phyloP scores from a whole-genome alignment of 1,140 invertebrate genomes.

The Plectrocnemia conspersa region DNA sequence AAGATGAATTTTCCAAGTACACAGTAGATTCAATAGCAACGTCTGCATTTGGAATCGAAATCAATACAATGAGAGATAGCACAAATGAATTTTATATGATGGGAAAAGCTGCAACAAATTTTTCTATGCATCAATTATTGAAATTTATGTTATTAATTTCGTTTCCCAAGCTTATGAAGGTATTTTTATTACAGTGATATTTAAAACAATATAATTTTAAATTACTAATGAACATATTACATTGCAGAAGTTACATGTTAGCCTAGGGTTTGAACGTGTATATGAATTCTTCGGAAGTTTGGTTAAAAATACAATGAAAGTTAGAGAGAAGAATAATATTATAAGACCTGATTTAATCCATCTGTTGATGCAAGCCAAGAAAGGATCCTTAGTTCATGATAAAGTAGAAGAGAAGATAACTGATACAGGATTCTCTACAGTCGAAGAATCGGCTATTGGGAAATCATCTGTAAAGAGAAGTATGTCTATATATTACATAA shows the following conservation, averaged over 20 bases:
- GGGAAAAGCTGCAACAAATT: constrained; percentile 41
- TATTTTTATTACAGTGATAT: not conserved
- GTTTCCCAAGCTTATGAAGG: constrained; percentile 11
- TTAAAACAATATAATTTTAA: not conserved
- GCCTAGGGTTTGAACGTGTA: not conserved
- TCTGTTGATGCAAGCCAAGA: no score
- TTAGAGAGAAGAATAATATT: no score
- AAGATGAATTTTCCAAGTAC: constrained; percentile 43
- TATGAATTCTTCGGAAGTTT: no score
- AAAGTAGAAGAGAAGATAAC: no score
- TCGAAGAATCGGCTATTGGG: constrained; percentile 5
- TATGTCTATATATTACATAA: not conserved
- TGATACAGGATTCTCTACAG: constrained; percentile 12
- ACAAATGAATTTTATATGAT: constrained; percentile 48
- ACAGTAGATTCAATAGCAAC: constrained; percentile 52
- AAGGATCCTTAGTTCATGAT: no score
- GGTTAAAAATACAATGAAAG: no score
- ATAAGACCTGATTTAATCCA: no score
- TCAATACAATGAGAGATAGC: constrained; percentile 44
- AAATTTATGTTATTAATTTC: constrained; percentile 34
- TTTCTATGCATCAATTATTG: constrained; percentile 36
- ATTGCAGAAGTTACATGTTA: not conserved
- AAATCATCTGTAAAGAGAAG: constrained; percentile 3
- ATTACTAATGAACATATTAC: not conserved
- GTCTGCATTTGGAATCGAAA: constrained; percentile 49